Base-by-base conservation (phyloP, 2,797 vertebrate genomes). In the Acanthis flammea region DNA sequence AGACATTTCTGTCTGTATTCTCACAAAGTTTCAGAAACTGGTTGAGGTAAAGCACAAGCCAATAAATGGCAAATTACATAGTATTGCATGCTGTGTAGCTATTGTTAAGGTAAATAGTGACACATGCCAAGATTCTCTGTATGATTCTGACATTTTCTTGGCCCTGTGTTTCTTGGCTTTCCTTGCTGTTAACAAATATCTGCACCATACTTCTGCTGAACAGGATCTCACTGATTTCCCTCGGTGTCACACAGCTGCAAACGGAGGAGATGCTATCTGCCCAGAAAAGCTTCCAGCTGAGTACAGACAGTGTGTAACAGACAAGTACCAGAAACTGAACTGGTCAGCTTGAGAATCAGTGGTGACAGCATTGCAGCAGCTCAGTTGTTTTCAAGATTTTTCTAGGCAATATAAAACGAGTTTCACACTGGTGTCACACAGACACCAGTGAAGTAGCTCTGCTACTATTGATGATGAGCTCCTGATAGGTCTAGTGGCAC, bases 61-160 rank as follows among this genome's bases (percentile, higher is more conserved):
- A 90, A 28, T 65, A 84, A 84, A 75, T n/a, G 41, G 45, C 28
- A 86, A 86, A 83, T 74, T 41, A 88, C 68, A 39, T 7, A 57
- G 68, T 48, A 75, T 67, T 80, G 73, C 70, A 61, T 37, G 47
- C 51, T 88, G 48, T 62, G 60, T 68, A 90, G 75, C 74, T 75
- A 63, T 71, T 86, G 58, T 92, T 78, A 92, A 83, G 51, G 35
- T 66, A 88, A 71, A 88, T 24, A 91, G 39, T 37, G 73, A 58
- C 51, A 78, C 13, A 54, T 23, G 66, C 47, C 58, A 83, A 68
- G 45, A 84, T 81, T 44, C 33, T 89, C 76, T 77, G 35, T 45
- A 54, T 7, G 14, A 70, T 47, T 88, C 72, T 91, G 82, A 70
- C 70, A 75, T 88, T 88, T 93, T 60, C 76, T 73, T 92, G 51